A percentile compares a stretch with the other conserved stretches of the same genome.
phyloP scores from a whole-genome alignment of 2,797 vertebrate genomes.

The Myotis myotis region DNA sequence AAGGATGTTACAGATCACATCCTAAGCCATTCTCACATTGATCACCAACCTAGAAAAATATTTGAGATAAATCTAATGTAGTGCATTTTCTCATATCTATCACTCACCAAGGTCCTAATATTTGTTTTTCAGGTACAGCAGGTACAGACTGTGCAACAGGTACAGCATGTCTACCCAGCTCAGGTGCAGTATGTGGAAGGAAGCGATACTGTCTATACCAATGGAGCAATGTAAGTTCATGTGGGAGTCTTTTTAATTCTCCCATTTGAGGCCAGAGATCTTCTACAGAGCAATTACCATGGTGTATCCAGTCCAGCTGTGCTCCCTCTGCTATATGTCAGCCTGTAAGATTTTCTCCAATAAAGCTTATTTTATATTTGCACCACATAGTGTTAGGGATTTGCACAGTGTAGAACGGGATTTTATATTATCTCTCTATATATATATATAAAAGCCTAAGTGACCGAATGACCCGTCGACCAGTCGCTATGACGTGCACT shows the following conservation, averaged over 20 bases:
- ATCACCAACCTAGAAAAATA: background rate
- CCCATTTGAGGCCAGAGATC: background rate
- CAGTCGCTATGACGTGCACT: rapidly evolving
- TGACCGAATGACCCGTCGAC: no score
- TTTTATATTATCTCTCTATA: background rate
- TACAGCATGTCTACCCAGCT: slow-evolving; percentile 89
- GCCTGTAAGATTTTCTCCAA: background rate
- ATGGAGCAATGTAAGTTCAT: slow-evolving; percentile 89
- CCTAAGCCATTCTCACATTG: background rate
- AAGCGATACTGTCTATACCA: slow-evolving; percentile 89
- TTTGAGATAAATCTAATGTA: background rate
- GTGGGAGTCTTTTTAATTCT: background rate
- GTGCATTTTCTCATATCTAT: background rate
- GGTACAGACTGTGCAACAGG: slow-evolving; percentile 88
- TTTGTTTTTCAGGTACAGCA: slow-evolving; percentile 86
- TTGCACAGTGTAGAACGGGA: background rate
- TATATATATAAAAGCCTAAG: no score
- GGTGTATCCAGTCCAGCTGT: background rate
- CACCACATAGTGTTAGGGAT: background rate
- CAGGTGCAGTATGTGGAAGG: slow-evolving; percentile 90
- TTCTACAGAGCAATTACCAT: background rate
- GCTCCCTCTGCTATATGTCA: background rate
- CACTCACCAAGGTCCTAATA: background rate
- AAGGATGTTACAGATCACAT: background rate
- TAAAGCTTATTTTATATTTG: background rate